These are phyloP conservation scores for Leptoclinus maculatus DNA, from an alignment of 2,797 vertebrate species.

Conservation along the genomic window DNA sequence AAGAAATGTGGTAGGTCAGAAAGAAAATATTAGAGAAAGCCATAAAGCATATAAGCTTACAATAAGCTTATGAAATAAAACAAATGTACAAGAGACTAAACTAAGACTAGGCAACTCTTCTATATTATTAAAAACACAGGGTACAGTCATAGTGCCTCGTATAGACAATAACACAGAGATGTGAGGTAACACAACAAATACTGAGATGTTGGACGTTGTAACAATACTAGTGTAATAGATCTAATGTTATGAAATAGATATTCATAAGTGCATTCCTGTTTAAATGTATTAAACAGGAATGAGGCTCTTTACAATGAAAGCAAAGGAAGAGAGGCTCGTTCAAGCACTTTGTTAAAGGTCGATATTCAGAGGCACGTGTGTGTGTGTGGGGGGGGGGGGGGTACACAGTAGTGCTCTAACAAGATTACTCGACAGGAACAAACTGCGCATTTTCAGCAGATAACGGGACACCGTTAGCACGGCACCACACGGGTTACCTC, in stretches of 20 bases:
- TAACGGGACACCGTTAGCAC: neutral
- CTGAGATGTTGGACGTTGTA: too few relatives aligned
- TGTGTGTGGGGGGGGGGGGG: too few relatives aligned
- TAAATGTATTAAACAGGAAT: too few relatives aligned
- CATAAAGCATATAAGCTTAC: neutral
- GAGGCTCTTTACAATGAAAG: too few relatives aligned
- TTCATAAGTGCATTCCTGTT: neutral
- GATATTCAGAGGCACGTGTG: too few relatives aligned
- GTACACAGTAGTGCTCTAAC: neutral
- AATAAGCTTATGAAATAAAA: neutral
- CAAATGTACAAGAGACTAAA: neutral
- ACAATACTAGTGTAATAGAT: neutral
- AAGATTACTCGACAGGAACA: conserved; percentile 21
- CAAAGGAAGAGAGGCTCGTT: too few relatives aligned
- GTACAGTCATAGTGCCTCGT: too few relatives aligned
- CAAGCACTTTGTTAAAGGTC: too few relatives aligned
- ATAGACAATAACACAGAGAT: neutral
- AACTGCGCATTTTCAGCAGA: conserved; percentile 39
- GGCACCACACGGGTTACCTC: neutral
- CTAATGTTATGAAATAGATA: neutral
- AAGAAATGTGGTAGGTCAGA: too few relatives aligned
- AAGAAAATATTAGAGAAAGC: too few relatives aligned
- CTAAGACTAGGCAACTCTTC: neutral
- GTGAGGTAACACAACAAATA: neutral
- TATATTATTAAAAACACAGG: neutral